Evolutionary conservation across 2,113 vertebrate genomes (phyloP).

Genomic region (Neotoma lepida): DNA sequence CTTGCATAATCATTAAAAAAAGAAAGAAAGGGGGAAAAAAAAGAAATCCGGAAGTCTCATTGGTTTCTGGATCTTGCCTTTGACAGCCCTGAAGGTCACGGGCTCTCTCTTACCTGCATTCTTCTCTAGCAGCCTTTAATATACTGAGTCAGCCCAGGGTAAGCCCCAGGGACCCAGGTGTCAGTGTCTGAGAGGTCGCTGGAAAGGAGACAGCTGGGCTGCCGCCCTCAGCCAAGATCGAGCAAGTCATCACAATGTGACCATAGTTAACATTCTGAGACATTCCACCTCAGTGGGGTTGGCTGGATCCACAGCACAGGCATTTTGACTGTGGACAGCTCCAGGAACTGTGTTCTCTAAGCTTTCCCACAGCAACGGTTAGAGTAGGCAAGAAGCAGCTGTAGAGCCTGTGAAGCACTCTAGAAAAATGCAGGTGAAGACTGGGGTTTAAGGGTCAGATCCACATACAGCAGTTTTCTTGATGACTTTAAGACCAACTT

Average conservation of each 20-base stretch:
- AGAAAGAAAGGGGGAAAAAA: not conserved
- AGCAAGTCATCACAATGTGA: not conserved
- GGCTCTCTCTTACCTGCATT: not conserved
- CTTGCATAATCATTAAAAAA: not conserved
- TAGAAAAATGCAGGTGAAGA: not conserved
- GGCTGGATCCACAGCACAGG: not conserved
- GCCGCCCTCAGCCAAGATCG: slow-evolving; percentile 6
- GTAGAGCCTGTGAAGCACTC: not conserved
- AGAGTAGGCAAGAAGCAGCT: not conserved
- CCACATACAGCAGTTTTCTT: not conserved
- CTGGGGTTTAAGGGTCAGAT: not conserved
- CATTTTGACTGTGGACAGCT: not conserved
- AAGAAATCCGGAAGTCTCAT: not conserved
- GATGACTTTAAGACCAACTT: not conserved
- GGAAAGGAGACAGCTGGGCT: not conserved
- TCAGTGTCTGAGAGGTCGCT: not conserved
- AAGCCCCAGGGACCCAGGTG: not conserved
- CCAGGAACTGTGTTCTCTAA: not conserved
- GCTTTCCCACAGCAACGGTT: not conserved
- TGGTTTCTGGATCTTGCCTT: not conserved
- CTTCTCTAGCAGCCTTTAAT: slow-evolving; percentile 47
- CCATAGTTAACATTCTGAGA: not conserved
- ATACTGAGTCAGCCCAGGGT: not conserved
- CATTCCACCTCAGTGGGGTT: not conserved
- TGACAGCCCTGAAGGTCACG: not conserved